phyloP scores from a whole-genome alignment of 2,888 invertebrate species.

The Harpalus rubripes region DNA sequence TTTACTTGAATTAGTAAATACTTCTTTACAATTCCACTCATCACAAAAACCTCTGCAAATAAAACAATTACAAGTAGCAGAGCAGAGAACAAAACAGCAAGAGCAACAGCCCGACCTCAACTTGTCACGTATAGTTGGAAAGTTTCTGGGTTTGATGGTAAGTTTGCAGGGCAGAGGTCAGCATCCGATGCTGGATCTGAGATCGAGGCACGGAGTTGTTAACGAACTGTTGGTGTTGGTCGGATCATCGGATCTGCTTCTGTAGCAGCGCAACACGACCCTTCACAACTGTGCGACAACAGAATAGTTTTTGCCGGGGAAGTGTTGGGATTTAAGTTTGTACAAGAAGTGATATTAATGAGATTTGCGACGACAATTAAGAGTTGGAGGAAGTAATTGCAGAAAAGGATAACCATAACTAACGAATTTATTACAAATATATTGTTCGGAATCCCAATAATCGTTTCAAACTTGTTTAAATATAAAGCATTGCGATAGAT shows the following conservation, averaged over 20 bases:
- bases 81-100: neutral
- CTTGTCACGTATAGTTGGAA: neutral
- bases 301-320: neutral
- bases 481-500: too few species aligned
- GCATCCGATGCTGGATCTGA: neutral
- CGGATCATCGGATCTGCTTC: neutral
- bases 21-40: neutral
- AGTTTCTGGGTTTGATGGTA: neutral
- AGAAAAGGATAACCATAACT: neutral
- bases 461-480: too few species aligned
- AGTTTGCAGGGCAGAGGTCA: neutral
- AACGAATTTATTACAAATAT: neutral
- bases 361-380: neutral
- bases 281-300: neutral
- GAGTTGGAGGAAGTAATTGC: neutral
- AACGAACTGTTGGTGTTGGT: neutral
- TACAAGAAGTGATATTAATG: neutral
- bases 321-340: neutral
- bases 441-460: too few species aligned
- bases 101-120: neutral
- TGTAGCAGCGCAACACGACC: neutral
- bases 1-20: neutral
- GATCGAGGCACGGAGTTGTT: neutral
- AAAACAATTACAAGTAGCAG: neutral
- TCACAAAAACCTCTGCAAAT: neutral